Base-by-base conservation (phyloP, 2,888 invertebrate species). In the Aleiodes alternator region DNA sequence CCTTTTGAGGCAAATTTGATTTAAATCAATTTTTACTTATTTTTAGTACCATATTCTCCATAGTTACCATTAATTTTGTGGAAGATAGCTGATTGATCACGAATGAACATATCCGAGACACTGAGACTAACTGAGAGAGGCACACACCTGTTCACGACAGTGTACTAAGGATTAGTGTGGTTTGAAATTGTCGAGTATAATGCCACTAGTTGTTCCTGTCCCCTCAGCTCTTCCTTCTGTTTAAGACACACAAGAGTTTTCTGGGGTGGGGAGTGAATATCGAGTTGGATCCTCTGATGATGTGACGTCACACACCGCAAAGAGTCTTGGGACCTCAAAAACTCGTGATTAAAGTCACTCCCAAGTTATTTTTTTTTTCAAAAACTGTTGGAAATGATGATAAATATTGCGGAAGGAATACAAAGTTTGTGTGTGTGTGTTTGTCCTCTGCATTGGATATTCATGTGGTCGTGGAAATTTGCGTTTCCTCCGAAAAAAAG, bases 101-200 rank as follows among this genome's bases (percentile, higher is more conserved):
- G 23, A n/a, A 38, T 38, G n/a, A 61, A 9, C 31, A 23, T 23
- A n/a, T 38, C 34, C 14, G 12, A 23, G 23, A 23, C 43, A 61
- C 38, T 5, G 23, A 31, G 57, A 43, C 2, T 14, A 12, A 61
- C 43, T 4, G 3, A 56, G 56, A 2, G 38, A 23, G 23, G 1
- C 23, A 31, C 43, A 43, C 61, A 61, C 61, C 61, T 61, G 61
- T 61, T 61, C 61, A 38, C 43, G 38, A 61, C 38, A 43, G 43
- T 61, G 61, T 14, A 61, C 38, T 43, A 16, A 38, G 61, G 43
- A 61, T 23, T 61, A 61, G 61, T 38, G 38, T 31, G 34, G 34
- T 16, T 59, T 59, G 23, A 34, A 14, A 59, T 59, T 34, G 59
- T 31, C 16, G 59, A 2, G 59, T 59, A 59, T 34, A 59, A 34